A percentile compares a stretch with the other conserved stretches of the same genome.
Evolutionary conservation across 23 tunicate genomes (phyloP).

Genomic region (Trididemnum nubilum): DNA sequence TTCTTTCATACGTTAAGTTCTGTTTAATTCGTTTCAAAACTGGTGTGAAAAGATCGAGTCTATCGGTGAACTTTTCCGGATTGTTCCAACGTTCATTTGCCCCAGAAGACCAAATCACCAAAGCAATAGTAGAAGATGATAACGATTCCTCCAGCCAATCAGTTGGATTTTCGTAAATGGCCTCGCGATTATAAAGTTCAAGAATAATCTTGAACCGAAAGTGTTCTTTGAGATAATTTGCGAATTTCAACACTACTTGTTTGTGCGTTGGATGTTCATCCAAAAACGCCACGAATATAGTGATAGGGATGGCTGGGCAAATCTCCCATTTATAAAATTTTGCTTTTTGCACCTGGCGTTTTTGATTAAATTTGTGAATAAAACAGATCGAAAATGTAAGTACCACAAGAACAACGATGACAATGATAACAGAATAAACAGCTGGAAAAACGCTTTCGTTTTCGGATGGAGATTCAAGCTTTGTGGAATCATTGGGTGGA

Average conservation of each 20-base stretch:
- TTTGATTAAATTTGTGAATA: neutral
- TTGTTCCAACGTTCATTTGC: slow-evolving; percentile 32
- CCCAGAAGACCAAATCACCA: slow-evolving; percentile 46
- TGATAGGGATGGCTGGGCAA: neutral
- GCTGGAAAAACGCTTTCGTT: neutral
- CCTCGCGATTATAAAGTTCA: slow-evolving; percentile 35
- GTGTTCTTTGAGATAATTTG: slow-evolving; percentile 44
- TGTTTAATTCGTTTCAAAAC: slow-evolving; percentile 38
- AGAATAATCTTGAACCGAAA: slow-evolving; percentile 46
- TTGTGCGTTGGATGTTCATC: slow-evolving; percentile 60
- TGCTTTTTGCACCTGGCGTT: neutral
- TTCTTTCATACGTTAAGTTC: slow-evolving; percentile 12
- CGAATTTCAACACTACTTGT: slow-evolving; percentile 51
- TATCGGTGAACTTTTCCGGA: neutral
- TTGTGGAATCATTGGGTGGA: neutral
- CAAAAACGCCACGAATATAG: slow-evolving; percentile 36
- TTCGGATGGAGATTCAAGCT: too few species aligned
- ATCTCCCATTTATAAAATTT: neutral
- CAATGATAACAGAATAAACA: neutral
- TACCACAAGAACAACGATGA: neutral
- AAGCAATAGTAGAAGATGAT: slow-evolving; percentile 1
- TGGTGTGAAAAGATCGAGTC: slow-evolving; percentile 45
- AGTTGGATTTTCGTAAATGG: slow-evolving; percentile 15
- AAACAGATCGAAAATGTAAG: neutral
- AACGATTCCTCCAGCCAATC: slow-evolving; percentile 37